A percentile compares a stretch with the other conserved stretches of the same genome.
Evolutionary conservation across 2,888 invertebrate genomes (phyloP).

Genomic region (Brassicogethes aeneus): DNA sequence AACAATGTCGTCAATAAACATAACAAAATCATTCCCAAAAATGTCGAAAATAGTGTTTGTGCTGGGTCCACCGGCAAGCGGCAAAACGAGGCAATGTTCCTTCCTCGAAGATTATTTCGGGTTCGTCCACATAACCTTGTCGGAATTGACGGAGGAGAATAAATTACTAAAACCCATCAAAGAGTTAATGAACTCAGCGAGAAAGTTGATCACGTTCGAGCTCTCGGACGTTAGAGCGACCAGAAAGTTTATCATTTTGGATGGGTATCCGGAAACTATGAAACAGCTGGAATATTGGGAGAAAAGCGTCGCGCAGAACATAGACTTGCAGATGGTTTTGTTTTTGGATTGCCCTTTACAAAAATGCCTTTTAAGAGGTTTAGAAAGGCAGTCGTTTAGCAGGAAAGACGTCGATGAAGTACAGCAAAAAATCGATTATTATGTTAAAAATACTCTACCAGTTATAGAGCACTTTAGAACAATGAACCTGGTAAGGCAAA

Average conservation of each 20-base stretch:
- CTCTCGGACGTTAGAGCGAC: no score
- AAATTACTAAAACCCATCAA: no score
- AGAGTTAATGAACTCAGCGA: no score
- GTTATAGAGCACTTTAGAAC: constrained; percentile 76
- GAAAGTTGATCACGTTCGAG: no score
- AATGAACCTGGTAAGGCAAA: constrained; percentile 59
- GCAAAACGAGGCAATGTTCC: constrained; percentile 95
- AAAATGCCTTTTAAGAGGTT: constrained; percentile 76
- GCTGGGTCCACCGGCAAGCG: constrained; percentile 93
- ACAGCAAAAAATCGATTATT: constrained; percentile 79
- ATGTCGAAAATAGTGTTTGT: constrained; percentile 94
- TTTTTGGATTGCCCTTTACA: constrained; percentile 76
- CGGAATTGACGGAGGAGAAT: no score
- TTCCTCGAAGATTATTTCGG: constrained; percentile 70
- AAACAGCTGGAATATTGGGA: constrained; percentile 96
- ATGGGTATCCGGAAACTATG: constrained; percentile 96
- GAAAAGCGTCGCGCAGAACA: constrained; percentile 70
- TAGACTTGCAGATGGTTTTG: constrained; percentile 76
- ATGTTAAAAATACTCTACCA: constrained; percentile 77
- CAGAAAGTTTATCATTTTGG: no score
- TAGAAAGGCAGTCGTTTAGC: constrained; percentile 87
- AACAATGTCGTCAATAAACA: no score
- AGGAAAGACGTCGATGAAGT: constrained; percentile 87
- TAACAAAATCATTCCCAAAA: no score
- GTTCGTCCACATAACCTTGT: constrained; percentile 81